Evolutionary conservation across 2,113 vertebrate species (phyloP).

Genomic region (Pavo muticus): DNA sequence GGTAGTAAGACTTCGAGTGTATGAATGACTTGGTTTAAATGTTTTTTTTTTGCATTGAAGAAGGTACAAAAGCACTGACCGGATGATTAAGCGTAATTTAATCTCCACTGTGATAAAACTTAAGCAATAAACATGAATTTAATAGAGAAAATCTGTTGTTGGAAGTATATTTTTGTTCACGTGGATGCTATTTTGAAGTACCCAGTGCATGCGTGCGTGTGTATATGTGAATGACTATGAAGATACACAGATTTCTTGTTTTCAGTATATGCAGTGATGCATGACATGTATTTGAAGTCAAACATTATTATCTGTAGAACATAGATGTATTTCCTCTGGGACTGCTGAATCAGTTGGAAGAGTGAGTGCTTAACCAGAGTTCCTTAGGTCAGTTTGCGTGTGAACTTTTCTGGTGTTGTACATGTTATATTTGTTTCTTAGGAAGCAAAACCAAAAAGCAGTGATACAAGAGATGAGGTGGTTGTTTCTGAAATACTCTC

Average conservation of each 20-base stretch:
- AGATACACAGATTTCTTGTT: neutral
- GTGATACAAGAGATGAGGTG: neutral
- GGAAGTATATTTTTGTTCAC: slow-evolving; percentile 67
- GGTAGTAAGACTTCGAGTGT: slow-evolving; percentile 75
- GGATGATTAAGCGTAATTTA: slow-evolving; percentile 79
- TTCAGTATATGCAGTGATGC: neutral
- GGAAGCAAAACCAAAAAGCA: neutral
- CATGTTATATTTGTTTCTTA: accelerated
- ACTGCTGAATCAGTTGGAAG: neutral
- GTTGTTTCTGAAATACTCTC: neutral
- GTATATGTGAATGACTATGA: neutral
- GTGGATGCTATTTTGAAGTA: neutral
- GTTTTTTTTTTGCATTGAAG: slow-evolving; percentile 76
- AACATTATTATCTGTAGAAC: accelerated
- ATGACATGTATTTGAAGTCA: accelerated
- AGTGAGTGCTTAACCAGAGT: accelerated
- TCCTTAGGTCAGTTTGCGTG: neutral
- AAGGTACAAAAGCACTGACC: slow-evolving; percentile 77
- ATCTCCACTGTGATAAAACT: slow-evolving; percentile 82
- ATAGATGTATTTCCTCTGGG: accelerated
- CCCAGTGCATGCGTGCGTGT: accelerated
- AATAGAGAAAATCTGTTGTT: slow-evolving; percentile 77
- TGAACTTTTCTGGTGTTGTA: neutral
- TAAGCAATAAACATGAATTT: slow-evolving; percentile 84
- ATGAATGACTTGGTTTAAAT: slow-evolving; percentile 75